Percentiles rank a stretch among this genome's conserved stretches.
Evolutionary conservation across 2,797 vertebrate genomes (phyloP).

Genomic region (Triplophysa yarkandensis): DNA sequence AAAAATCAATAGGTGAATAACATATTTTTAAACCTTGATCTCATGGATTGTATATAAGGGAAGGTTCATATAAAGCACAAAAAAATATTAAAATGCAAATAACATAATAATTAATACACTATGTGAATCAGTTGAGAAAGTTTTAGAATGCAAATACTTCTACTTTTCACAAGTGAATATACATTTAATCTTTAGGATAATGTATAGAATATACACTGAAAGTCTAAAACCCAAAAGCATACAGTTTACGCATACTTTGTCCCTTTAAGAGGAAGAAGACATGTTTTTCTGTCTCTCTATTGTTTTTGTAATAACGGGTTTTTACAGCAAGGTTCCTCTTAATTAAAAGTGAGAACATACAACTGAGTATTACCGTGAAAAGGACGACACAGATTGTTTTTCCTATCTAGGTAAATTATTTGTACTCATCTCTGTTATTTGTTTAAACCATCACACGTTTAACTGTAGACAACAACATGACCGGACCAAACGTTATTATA

Average conservation of each 20-base stretch:
- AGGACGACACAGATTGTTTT: neutral
- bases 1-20: too few relatives aligned
- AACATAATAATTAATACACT: too few relatives aligned
- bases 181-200: too few relatives aligned
- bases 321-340: neutral
- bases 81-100: too few relatives aligned
- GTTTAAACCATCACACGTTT: neutral
- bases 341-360: neutral
- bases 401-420: neutral
- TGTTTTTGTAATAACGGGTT: neutral
- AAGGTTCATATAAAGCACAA: too few relatives aligned
- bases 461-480: slow-evolving; percentile 1
- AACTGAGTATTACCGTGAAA: neutral
- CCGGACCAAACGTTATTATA: neutral
- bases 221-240: neutral
- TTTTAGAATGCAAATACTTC: too few relatives aligned
- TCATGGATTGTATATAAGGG: too few relatives aligned
- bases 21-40: too few relatives aligned
- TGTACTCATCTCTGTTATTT: too few relatives aligned
- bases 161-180: too few relatives aligned
- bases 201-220: neutral
- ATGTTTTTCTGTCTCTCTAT: neutral
- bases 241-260: neutral
- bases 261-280: neutral
- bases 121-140: too few relatives aligned